Evolutionary conservation across 2,113 vertebrate species (phyloP).

Genomic region (Steatornis caripensis): DNA sequence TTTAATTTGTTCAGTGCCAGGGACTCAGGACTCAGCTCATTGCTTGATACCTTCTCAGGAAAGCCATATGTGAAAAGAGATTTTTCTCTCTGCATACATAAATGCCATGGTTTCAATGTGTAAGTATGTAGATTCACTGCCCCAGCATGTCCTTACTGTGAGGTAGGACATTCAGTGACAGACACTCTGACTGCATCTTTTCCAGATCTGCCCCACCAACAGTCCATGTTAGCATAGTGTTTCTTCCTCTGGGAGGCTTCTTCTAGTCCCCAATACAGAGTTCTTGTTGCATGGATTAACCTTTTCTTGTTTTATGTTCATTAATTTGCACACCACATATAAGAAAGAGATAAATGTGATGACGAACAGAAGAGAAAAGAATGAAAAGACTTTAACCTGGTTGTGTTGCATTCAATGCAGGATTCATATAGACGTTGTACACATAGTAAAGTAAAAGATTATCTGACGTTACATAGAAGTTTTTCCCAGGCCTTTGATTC

Average conservation of each 20-base stretch:
- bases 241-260: background rate
- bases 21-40: background rate
- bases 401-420: background rate
- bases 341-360: background rate
- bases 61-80: background rate
- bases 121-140: background rate
- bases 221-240: background rate
- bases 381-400: background rate
- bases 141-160: background rate
- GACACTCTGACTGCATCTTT: background rate
- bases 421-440: background rate
- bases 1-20: background rate
- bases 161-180: background rate
- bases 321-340: background rate
- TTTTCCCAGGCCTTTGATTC: background rate
- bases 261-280: background rate
- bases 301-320: background rate
- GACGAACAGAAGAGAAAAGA: background rate
- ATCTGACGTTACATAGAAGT: background rate
- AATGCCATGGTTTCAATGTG: background rate
- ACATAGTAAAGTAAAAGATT: background rate
- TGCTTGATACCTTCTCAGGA: background rate
- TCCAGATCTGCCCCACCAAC: background rate
- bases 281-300: background rate
- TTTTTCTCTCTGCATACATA: background rate